Percentiles rank a stretch among this genome's conserved stretches.
phyloP scores from a whole-genome alignment of 2,797 vertebrate species.

The Sylvilagus floridanus region DNA sequence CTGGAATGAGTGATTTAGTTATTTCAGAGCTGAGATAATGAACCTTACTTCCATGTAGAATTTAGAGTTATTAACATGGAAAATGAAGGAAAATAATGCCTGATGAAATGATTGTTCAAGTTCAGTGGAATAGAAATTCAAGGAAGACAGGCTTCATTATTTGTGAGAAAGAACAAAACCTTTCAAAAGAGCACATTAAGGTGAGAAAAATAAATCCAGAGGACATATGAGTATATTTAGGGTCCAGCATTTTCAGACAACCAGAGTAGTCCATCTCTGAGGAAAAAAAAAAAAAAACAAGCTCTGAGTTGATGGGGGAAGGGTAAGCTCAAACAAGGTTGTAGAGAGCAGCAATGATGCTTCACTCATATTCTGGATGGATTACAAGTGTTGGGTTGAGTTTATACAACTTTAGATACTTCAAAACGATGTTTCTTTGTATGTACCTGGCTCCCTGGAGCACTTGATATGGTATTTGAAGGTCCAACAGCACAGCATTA shows the following conservation, averaged over 20 bases:
- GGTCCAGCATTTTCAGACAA: not conserved
- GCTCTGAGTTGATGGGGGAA: not conserved
- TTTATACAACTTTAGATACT: not conserved
- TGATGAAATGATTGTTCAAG: not conserved
- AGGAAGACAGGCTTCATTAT: not conserved
- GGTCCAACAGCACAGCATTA: not conserved
- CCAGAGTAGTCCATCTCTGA: not conserved
- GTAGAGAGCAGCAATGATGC: not conserved
- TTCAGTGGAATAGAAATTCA: conserved; percentile 24
- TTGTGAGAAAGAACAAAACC: not conserved
- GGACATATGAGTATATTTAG: not conserved
- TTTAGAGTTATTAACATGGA: not conserved
- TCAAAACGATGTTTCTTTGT: conserved; percentile 14
- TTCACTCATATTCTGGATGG: not conserved
- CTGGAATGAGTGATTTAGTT: not conserved
- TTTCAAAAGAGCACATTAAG: not conserved
- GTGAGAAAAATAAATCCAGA: not conserved
- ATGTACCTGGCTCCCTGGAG: not conserved
- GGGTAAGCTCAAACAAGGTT: not conserved
- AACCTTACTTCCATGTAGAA: conserved; percentile 45
- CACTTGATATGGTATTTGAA: not conserved
- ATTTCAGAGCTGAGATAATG: not conserved
- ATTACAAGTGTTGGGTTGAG: not conserved
- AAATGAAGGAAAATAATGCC: conserved; percentile 10
- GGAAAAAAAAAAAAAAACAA: not conserved